Evolutionary conservation across 2,888 invertebrate species (phyloP).

Genomic region (Liodrosophila aerea): DNA sequence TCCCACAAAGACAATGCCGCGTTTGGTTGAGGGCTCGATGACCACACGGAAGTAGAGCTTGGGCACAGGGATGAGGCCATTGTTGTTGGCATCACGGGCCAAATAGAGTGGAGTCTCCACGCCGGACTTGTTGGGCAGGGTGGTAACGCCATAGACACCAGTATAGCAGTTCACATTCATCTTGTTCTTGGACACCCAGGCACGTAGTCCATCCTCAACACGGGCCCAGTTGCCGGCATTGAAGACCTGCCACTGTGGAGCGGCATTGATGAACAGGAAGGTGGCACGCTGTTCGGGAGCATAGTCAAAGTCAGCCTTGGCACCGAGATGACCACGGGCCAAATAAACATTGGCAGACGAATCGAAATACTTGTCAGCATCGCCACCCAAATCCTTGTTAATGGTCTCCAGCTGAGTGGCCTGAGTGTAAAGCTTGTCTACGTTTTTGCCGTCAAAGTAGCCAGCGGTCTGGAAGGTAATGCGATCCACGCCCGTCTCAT

Average conservation of each 20-base stretch:
- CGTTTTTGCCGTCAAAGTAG: slow-evolving; percentile 78
- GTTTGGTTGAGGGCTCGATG: slow-evolving; percentile 82
- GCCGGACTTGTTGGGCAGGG: slow-evolving; percentile 83
- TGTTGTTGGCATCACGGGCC: slow-evolving; percentile 73
- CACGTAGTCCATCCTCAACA: slow-evolving; percentile 83
- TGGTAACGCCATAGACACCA: slow-evolving; percentile 84
- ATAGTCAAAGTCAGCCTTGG: slow-evolving; percentile 84
- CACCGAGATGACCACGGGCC: slow-evolving; percentile 84
- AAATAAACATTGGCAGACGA: slow-evolving; percentile 67
- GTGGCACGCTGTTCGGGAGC: slow-evolving; percentile 84
- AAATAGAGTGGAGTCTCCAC: slow-evolving; percentile 81
- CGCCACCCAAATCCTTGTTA: slow-evolving; percentile 75
- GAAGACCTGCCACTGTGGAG: slow-evolving; percentile 85
- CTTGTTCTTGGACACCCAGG: slow-evolving; percentile 69
- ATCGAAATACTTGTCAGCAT: slow-evolving; percentile 69
- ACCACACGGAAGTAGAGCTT: slow-evolving; percentile 85
- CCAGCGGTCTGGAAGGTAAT: slow-evolving; percentile 79
- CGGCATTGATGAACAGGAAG: slow-evolving; percentile 84
- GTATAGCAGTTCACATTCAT: slow-evolving; percentile 83
- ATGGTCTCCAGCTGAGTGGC: slow-evolving; percentile 80
- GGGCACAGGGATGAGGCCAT: slow-evolving; percentile 84
- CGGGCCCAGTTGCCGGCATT: slow-evolving; percentile 85
- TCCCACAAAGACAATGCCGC: slow-evolving; percentile 84
- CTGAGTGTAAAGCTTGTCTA: slow-evolving; percentile 81
- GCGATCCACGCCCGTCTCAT: slow-evolving; percentile 81